Conservation (phyloP, 2,888 invertebrate species). For the Zonitis immaculata region DNA sequence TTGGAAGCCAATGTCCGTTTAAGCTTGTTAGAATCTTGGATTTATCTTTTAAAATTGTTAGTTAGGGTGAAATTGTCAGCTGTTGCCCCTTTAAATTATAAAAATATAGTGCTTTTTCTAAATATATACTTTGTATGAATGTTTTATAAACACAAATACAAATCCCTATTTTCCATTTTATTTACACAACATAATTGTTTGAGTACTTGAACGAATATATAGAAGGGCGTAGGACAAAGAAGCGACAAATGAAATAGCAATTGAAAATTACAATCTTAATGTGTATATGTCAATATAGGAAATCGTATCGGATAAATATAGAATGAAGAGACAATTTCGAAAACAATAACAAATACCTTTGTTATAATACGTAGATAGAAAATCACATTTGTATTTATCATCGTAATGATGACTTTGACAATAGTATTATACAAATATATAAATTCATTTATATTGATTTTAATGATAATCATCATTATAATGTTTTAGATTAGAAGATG, state of each 20-base stretch:
- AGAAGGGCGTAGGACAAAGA: not conserved
- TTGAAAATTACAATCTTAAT: not conserved
- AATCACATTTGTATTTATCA: not conserved
- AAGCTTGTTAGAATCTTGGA: not conserved
- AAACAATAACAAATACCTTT: not conserved
- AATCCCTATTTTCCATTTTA: conserved; percentile 11
- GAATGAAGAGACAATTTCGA: not conserved
- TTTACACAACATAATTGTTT: conserved; percentile 16
- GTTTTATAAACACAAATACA: too few species aligned
- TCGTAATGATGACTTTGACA: not conserved
- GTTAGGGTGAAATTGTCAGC: not conserved
- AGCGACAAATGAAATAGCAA: not conserved
- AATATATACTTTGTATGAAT: not conserved
- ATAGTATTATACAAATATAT: not conserved
- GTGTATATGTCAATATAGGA: not conserved
- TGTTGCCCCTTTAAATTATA: not conserved
- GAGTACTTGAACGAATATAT: not conserved
- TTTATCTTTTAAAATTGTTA: not conserved
- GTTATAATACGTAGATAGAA: too few species aligned
- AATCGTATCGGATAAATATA: not conserved
- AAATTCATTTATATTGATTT: not conserved
- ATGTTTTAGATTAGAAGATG: conserved; percentile 10
- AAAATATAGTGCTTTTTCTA: not conserved
- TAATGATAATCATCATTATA: not conserved
- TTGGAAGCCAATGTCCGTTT: not conserved